Conservation (phyloP, 2,888 invertebrate genomes). For the Callyntrura guangdongensis region DNA sequence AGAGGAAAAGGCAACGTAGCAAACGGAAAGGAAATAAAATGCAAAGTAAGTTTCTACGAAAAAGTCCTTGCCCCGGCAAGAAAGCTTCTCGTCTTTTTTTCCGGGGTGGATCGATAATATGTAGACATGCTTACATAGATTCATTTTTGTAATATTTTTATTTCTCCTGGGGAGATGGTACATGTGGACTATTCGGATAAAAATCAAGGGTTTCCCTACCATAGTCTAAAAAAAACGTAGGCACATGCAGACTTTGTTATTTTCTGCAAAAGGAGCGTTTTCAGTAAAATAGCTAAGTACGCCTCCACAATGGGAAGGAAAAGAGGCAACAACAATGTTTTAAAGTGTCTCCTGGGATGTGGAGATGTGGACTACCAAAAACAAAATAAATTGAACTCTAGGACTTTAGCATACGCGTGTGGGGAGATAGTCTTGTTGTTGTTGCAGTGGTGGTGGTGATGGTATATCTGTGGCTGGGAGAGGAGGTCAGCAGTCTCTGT, state of each 20-base stretch:
- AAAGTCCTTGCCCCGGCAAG: no score
- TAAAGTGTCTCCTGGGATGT: constrained; percentile 65
- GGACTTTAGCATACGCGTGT: constrained; percentile 31
- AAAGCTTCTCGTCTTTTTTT: no score
- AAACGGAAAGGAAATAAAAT: constrained; percentile 18
- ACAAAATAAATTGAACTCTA: constrained; percentile 68
- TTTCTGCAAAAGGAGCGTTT: not conserved
- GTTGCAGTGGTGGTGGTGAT: constrained; percentile 39
- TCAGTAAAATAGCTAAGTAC: constrained; percentile 9
- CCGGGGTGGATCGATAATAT: constrained; percentile 42
- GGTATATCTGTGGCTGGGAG: not conserved
- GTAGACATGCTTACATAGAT: constrained; percentile 4
- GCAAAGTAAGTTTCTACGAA: constrained; percentile 24
- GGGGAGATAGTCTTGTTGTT: no score
- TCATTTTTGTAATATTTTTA: constrained; percentile 11
- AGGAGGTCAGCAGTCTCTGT: constrained; percentile 38
- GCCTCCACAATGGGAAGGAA: constrained; percentile 31
- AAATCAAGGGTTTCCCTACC: constrained; percentile 10
- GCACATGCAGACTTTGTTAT: not conserved
- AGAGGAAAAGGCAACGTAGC: not conserved
- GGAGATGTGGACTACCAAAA: constrained; percentile 63
- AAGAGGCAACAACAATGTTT: constrained; percentile 32
- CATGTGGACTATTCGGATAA: not conserved
- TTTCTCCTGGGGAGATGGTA: not conserved
- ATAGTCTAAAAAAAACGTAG: no score